A percentile compares a stretch with the other conserved stretches of the same genome.
These are phyloP conservation scores for Chrysina gloriosa DNA, from an alignment of 2,888 invertebrate genomes.

Conservation along the genomic window DNA sequence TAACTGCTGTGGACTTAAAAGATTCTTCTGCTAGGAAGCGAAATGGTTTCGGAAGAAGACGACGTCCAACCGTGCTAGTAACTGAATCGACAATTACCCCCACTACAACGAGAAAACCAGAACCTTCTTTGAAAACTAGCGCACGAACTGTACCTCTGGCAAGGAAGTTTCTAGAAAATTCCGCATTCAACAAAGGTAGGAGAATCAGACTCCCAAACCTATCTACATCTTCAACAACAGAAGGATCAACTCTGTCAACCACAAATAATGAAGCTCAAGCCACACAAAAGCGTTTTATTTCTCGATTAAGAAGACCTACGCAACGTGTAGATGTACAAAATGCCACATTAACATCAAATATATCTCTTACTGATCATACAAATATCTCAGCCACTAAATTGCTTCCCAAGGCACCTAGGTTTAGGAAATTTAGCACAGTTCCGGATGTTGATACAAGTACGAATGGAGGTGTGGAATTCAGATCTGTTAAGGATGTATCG, in stretches of 20 bases:
- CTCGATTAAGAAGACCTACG: neutral
- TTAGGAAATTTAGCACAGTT: slow-evolving; percentile 19
- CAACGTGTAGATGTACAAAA: neutral
- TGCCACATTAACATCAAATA: neutral
- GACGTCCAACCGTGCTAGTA: slow-evolving; percentile 32
- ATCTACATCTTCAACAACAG: slow-evolving; percentile 10
- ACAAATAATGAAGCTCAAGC: slow-evolving; percentile 26
- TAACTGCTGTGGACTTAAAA: slow-evolving; percentile 67
- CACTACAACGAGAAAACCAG: slow-evolving; percentile 26
- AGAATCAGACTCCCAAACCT: slow-evolving; percentile 32
- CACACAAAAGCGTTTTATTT: slow-evolving; percentile 18
- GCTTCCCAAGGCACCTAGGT: slow-evolving; percentile 10
- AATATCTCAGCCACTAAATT: neutral
- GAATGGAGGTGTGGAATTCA: neutral
- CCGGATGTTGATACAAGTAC: slow-evolving; percentile 12
- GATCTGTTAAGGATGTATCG: slow-evolving; percentile 12
- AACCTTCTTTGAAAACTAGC: slow-evolving; percentile 45
- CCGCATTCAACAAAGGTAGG: slow-evolving; percentile 35
- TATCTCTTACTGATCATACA: neutral
- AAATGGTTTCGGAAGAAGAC: slow-evolving; percentile 19
- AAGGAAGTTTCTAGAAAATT: slow-evolving; percentile 46
- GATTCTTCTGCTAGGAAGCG: slow-evolving; percentile 22
- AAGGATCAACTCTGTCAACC: neutral
- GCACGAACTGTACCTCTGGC: slow-evolving; percentile 47
- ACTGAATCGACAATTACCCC: slow-evolving; percentile 39